phyloP scores from a whole-genome alignment of 1,140 invertebrate genomes.

The Pogonognathellus flavescens region DNA sequence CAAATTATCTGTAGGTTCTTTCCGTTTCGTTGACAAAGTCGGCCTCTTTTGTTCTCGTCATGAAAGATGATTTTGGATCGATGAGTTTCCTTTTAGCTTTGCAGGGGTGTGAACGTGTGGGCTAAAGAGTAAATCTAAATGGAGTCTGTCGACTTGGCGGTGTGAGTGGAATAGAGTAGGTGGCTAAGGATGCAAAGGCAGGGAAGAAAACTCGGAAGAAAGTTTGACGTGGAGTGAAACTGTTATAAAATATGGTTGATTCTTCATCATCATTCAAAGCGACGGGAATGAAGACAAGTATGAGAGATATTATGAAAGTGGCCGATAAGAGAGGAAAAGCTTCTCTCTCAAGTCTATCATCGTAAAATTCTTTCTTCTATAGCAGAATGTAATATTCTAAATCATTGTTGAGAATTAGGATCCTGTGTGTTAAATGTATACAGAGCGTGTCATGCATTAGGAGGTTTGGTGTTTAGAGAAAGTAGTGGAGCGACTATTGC shows the following conservation, averaged over 20 bases:
- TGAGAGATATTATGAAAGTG: slow-evolving; percentile 40
- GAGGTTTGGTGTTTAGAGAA: neutral
- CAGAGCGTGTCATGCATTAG: neutral
- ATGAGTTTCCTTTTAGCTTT: slow-evolving; percentile 44
- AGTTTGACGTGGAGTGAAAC: slow-evolving; percentile 40
- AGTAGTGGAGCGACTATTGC: slow-evolving; percentile 6
- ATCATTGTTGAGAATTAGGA: neutral
- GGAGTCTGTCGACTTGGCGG: neutral
- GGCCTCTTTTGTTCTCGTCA: slow-evolving; percentile 47
- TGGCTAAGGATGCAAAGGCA: neutral
- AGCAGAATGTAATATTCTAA: neutral
- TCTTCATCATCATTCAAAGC: slow-evolving; percentile 35
- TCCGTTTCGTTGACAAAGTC: slow-evolving; percentile 47
- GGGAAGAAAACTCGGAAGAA: slow-evolving; percentile 21
- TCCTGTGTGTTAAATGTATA: neutral
- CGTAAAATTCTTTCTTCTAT: neutral
- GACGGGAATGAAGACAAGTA: slow-evolving; percentile 48
- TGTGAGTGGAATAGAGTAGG: neutral
- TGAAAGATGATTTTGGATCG: slow-evolving; percentile 50
- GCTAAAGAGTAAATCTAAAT: slow-evolving; percentile 26
- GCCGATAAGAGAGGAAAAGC: neutral
- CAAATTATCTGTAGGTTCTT: slow-evolving; percentile 47
- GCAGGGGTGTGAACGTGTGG: slow-evolving; percentile 31
- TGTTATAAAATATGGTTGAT: slow-evolving; percentile 39
- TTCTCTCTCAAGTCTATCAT: neutral